Percentiles rank a stretch among this genome's conserved stretches.
Conservation (phyloP, 2,888 invertebrate genomes). For the Buathra laborator region DNA sequence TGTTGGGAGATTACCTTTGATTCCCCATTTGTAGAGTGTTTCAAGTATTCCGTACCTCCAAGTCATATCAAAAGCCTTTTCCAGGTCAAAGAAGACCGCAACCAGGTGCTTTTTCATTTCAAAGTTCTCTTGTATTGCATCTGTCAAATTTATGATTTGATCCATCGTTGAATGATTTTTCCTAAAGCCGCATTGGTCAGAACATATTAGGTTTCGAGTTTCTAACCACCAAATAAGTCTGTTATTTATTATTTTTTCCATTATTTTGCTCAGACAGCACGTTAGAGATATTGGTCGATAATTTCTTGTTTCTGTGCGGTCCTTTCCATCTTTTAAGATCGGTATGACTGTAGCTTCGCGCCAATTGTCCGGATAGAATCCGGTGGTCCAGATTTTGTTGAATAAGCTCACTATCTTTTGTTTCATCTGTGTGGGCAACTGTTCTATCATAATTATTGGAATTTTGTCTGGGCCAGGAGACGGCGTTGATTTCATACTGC, state of each 20-base stretch:
- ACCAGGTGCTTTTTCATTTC: no score
- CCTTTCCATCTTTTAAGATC: no score
- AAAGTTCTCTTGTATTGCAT: no score
- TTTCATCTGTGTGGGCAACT: neutral
- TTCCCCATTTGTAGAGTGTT: conserved; percentile 26
- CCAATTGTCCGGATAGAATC: no score
- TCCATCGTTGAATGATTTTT: conserved; percentile 50
- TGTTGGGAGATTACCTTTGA: conserved; percentile 16
- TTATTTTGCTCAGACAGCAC: no score
- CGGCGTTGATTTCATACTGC: no score
- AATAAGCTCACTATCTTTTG: neutral
- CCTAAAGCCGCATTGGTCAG: conserved; percentile 65
- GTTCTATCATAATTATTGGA: neutral
- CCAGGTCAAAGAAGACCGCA: conserved; percentile 28
- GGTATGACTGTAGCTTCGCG: no score
- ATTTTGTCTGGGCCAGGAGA: no score
- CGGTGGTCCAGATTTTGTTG: no score
- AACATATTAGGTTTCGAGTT: conserved; percentile 51
- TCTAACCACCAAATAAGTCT: conserved; percentile 67
- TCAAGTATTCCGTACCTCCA: conserved; percentile 48
- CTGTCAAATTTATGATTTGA: conserved; percentile 16
- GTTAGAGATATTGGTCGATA: no score
- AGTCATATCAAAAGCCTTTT: conserved; percentile 53
- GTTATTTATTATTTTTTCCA: conserved; percentile 69
- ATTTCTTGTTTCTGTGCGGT: no score